Conservation (phyloP, 30 jellyfish, hydroid and myxozoan species). For the Aurelia sp. region DNA sequence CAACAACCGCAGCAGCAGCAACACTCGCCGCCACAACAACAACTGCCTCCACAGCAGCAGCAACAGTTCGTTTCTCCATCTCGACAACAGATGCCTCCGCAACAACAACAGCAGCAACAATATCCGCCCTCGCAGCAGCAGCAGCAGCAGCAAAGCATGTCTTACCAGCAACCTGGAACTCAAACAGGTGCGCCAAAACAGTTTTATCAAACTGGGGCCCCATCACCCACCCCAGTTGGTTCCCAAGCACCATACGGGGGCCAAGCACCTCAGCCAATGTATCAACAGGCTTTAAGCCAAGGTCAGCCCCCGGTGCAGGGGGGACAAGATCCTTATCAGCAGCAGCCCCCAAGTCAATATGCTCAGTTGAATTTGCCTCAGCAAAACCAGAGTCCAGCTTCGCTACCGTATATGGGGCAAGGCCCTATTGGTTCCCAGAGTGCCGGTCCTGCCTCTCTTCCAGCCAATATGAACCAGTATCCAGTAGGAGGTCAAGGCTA, state of each 20-base stretch:
- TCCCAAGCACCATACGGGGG: constrained; percentile 22
- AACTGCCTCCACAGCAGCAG: constrained; percentile 47
- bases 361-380: constrained; percentile 15
- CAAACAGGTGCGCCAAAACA: constrained; percentile 33
- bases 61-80: constrained; percentile 13
- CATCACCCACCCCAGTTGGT: not conserved
- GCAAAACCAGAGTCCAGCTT: constrained; percentile 61
- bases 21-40: constrained; percentile 25
- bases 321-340: constrained; percentile 37
- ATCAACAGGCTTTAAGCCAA: constrained; percentile 42
- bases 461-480: constrained; percentile 53
- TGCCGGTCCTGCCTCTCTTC: constrained; percentile 79
- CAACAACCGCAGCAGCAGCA: constrained; percentile 54
- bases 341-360: constrained; percentile 46
- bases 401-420: constrained; percentile 56
- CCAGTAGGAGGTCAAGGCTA: constrained; percentile 39
- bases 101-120: constrained; percentile 23
- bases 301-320: constrained; percentile 11
- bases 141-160: constrained; percentile 10
- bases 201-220: constrained; percentile 1
- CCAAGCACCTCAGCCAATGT: constrained; percentile 24
- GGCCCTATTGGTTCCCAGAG: not conserved
- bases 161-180: constrained; percentile 24
- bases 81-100: constrained; percentile 15
- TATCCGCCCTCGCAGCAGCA: constrained; percentile 29